Conservation (phyloP, 2,113 vertebrate genomes). For the Trogon melanurus region DNA sequence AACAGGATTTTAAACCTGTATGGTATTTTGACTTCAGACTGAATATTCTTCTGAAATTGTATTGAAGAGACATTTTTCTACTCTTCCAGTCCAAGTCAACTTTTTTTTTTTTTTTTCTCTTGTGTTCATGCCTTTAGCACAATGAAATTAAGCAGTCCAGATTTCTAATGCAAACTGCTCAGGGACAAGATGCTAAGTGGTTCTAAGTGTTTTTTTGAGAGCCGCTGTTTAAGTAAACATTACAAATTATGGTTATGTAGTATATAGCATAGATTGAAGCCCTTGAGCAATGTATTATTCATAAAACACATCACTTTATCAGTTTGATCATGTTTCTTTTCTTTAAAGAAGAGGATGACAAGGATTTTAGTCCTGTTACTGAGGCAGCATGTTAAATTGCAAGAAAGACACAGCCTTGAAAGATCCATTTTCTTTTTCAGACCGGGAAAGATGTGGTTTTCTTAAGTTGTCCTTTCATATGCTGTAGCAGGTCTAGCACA, state of each 20-base stretch:
- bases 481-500: fast-evolving
- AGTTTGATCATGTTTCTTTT: slow-evolving; percentile 58
- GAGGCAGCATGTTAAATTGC: not conserved
- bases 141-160: slow-evolving; percentile 65
- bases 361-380: slow-evolving; percentile 10
- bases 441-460: not conserved
- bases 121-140: slow-evolving; percentile 1
- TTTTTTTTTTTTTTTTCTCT: no score
- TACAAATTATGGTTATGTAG: slow-evolving; percentile 72
- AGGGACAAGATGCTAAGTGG: slow-evolving; percentile 72
- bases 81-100: not conserved
- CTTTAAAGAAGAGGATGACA: slow-evolving; percentile 47
- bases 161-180: slow-evolving; percentile 68
- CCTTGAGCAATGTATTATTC: slow-evolving; percentile 75
- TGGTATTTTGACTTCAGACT: not conserved
- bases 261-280: slow-evolving; percentile 62
- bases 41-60: not conserved
- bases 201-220: slow-evolving; percentile 76
- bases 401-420: not conserved
- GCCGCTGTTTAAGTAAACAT: slow-evolving; percentile 77
- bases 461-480: not conserved
- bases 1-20: not conserved
- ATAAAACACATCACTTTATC: slow-evolving; percentile 72
- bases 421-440: not conserved
- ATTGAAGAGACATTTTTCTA: not conserved